Evolutionary conservation across 2,113 vertebrate species (phyloP), one percentile per base, ranked within the genome.

Genomic region (Sebastes fasciatus): DNA sequence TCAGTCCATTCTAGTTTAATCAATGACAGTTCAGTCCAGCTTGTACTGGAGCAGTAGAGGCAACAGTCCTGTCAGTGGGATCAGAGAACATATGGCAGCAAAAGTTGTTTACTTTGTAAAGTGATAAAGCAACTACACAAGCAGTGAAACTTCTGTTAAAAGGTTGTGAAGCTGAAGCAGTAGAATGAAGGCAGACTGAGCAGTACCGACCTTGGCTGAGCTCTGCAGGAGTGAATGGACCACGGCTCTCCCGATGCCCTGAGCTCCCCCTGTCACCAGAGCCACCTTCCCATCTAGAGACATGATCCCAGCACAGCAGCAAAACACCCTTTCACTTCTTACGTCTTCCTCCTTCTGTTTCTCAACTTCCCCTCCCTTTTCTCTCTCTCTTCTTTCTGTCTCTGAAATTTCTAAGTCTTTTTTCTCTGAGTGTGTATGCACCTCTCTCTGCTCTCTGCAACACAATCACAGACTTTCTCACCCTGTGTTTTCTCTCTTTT

Each of bases 211-310:
- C 97, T 98, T 97, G 14, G 96, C 97, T 1, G 95, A 95, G 81
- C 95, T 96, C 79, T 91, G 82, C 84, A 99, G 94, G 48, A 99
- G 95, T 2, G 92, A 95, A 80, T 97, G 96, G 0, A 94, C 96
- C 45, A 94, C 96, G 0, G 98, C 97, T 62, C 94, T 91, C 51
- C 98, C 98, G n/a, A 99, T 99, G 80, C 98, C 98, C 92, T 99
- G 98, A 8, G 97, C 98, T 5, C 97, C 98, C 13, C 98, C 98
- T 1, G 98, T 99, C 87, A 99, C 97, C 93, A 99, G 95, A 21
- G 97, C 98, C 90, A 99, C 97, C 94, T 96, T 99, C 48, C 96
- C 97, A 81, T 89, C 94, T 82, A 98, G 95, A 90, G 97, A 96
- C 98, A 99, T 98, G 83, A 72, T 79, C 68, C 78, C 54, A 74